Conservation (phyloP, 1,140 invertebrate genomes). For the Octopus sinensis region DNA sequence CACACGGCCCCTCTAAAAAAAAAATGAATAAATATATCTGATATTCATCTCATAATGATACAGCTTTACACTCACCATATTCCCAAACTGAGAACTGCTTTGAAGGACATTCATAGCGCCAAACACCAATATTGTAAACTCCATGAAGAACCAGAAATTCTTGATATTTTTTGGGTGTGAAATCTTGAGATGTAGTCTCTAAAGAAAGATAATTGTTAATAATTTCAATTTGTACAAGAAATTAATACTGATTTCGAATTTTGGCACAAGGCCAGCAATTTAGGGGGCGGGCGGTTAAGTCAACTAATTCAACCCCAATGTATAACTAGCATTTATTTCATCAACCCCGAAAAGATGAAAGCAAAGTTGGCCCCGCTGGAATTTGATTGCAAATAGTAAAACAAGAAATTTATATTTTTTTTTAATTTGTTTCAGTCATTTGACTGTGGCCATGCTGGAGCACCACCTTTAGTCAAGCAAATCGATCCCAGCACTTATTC, state of each 20-base stretch:
- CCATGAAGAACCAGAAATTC: neutral
- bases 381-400: no score
- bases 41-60: no score
- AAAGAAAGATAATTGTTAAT: neutral
- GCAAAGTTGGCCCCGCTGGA: neutral
- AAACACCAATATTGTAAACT: slow-evolving; percentile 2
- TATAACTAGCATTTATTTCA: neutral
- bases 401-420: no score
- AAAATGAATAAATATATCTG: no score
- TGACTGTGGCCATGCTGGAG: no score
- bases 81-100: no score
- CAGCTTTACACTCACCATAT: no score
- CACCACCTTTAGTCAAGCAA: no score
- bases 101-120: neutral
- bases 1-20: no score
- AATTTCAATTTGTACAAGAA: neutral
- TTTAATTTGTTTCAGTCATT: no score
- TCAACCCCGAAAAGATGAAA: neutral
- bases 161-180: neutral
- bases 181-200: neutral
- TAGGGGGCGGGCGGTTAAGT: neutral
- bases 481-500: no score
- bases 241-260: neutral
- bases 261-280: neutral
- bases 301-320: neutral